Conservation (phyloP, 1,140 invertebrate genomes). For the Leptopilina clavipes region DNA sequence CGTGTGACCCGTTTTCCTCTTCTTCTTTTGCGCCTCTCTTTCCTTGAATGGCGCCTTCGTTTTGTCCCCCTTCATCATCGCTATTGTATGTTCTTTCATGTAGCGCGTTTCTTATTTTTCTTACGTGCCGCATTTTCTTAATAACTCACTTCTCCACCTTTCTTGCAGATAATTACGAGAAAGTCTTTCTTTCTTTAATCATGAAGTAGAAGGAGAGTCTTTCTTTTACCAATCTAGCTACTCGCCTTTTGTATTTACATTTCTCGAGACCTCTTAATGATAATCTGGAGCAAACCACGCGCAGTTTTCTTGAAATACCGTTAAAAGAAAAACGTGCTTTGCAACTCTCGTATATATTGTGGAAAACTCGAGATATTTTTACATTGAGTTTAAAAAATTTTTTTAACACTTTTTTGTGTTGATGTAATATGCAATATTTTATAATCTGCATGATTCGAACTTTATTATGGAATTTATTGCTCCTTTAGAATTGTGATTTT, state of each 20-base stretch:
- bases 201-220: background rate
- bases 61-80: background rate
- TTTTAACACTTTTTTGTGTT: background rate
- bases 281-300: background rate
- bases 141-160: constrained; percentile 20
- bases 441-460: background rate
- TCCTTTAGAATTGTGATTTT: constrained; percentile 7
- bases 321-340: background rate
- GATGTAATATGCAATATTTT: background rate
- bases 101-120: constrained; percentile 13
- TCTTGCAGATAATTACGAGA: constrained; percentile 12
- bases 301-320: background rate
- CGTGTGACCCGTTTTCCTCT: background rate
- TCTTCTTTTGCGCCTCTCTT: background rate
- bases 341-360: background rate
- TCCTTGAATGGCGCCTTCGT: background rate
- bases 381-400: no score
- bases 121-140: background rate
- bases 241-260: constrained; percentile 28
- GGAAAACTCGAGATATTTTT: no score
- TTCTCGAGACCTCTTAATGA: background rate
- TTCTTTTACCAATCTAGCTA: constrained; percentile 25
- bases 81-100: constrained; percentile 22
- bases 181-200: constrained; percentile 19
- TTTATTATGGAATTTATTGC: constrained; percentile 1